Evolutionary conservation across 2,888 invertebrate species (phyloP), one percentile per base, ranked within the genome.

Genomic region (Thecocarcelia acutangulata): DNA sequence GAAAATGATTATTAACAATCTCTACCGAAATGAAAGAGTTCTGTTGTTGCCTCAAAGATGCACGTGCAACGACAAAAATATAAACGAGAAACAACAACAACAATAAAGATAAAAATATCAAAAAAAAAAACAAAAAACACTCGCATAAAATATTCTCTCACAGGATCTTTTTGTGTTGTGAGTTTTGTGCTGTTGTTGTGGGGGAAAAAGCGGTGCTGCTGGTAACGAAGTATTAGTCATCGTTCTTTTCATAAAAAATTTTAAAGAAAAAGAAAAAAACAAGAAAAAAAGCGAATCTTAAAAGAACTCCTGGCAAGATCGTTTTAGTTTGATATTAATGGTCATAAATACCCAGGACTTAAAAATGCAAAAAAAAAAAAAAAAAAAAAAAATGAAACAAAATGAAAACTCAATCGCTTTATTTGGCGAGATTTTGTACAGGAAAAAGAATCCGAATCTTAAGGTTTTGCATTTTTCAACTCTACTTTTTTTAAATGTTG

Each of bases 231-330:
- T 68, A 76, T 78, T 72, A 78, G 78, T 78, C 78, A 74, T 64
- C 73, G 66, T 72, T 72, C 56, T 50, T 72, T 56, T 63, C 19
- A 70, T 48, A 48, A 70, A 63, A 42, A 19, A 2, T 21, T 40
- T 6, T 37, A 2, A 50, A 59, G 44, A 44, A 33, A 46, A 17
- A 33, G 54, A 17, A 11, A 4, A 48, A 19, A 13, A 28, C 8
- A 56, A 54, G 46, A 1, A 48, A 33, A 77, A n/a, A 28, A 21
- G 37, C 3, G 64, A 58, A 68, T 64, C 19, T 56, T 74, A 56
- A 64, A 78, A 70, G 74, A 73, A 82, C 78, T 82, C 78, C 78
- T 82, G 82, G 82, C 82, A 82, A 74, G 78, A 78, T 78, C 70
- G 75, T 72, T 82, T 81, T 59, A 64, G 44, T 78, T 66, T 78